phyloP scores from a whole-genome alignment of 1,140 invertebrate genomes.

The Luehdorfia chinensis region DNA sequence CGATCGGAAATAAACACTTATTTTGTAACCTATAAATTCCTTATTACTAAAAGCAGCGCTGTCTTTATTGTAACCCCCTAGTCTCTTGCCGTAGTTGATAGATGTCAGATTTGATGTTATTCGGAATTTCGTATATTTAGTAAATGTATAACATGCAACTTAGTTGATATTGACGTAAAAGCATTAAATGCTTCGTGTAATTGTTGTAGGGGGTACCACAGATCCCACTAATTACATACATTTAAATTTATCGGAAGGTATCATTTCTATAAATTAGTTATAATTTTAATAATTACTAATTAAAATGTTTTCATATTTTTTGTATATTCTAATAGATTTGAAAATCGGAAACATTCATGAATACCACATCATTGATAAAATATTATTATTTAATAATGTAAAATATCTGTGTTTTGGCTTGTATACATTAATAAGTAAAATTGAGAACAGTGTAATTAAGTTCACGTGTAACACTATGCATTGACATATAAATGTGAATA shows the following conservation, averaged over 20 bases:
- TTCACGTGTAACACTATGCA: constrained; percentile 63
- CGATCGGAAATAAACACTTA: constrained; percentile 43
- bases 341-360: constrained; percentile 64
- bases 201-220: constrained; percentile 46
- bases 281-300: constrained; percentile 31
- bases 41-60: constrained; percentile 63
- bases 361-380: constrained; percentile 70
- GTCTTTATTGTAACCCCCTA: constrained; percentile 56
- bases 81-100: constrained; percentile 61
- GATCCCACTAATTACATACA: constrained; percentile 42
- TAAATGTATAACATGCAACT: constrained; percentile 60
- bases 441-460: constrained; percentile 62
- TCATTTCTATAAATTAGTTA: constrained; percentile 32
- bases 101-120: constrained; percentile 65
- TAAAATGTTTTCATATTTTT: constrained; percentile 41
- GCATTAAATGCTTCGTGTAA: constrained; percentile 65
- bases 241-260: constrained; percentile 31
- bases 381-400: constrained; percentile 71
- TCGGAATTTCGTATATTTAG: constrained; percentile 63
- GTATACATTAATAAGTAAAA: constrained; percentile 73
- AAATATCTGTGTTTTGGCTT: constrained; percentile 75
- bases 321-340: constrained; percentile 44
- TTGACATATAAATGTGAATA: constrained; percentile 74
- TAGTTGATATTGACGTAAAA: constrained; percentile 54
- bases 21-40: constrained; percentile 49